These are phyloP conservation scores for Phrynosoma platyrhinos DNA, from an alignment of 2,113 vertebrate species.

Conservation along the genomic window DNA sequence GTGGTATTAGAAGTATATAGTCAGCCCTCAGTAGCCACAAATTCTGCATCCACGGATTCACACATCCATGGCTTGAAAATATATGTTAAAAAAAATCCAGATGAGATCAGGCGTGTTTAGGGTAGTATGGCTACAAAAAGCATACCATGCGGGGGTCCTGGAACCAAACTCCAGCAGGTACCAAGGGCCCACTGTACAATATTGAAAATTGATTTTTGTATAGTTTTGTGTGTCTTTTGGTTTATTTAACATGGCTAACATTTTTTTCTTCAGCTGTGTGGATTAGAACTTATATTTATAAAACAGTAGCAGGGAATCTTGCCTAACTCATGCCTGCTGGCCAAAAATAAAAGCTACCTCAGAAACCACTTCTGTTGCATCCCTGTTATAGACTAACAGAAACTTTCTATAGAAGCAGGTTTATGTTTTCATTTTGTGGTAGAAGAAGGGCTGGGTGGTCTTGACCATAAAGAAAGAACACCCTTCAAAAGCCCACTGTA, in stretches of 20 bases:
- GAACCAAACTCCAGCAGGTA: no score
- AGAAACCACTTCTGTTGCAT: background rate
- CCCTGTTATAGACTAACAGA: background rate
- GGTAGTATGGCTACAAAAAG: no score
- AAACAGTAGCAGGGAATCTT: background rate
- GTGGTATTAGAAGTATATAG: background rate
- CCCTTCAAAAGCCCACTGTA: background rate
- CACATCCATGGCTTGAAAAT: no score
- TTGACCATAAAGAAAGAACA: slow-evolving; percentile 28
- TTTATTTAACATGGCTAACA: background rate
- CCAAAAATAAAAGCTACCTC: background rate
- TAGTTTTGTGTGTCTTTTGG: background rate
- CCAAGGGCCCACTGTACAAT: no score
- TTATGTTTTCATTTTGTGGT: background rate
- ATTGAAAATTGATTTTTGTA: background rate
- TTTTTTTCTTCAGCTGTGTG: background rate
- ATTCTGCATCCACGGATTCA: no score
- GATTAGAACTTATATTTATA: background rate
- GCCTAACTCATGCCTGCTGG: background rate
- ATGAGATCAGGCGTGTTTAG: no score
- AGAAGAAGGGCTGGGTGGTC: background rate
- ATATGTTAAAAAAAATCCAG: no score
- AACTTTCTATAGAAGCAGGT: background rate
- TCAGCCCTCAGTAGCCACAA: no score
- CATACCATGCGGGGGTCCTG: no score